Evolutionary conservation across 2,797 vertebrate species (phyloP).

Genomic region (Xiphophorus birchmanni): DNA sequence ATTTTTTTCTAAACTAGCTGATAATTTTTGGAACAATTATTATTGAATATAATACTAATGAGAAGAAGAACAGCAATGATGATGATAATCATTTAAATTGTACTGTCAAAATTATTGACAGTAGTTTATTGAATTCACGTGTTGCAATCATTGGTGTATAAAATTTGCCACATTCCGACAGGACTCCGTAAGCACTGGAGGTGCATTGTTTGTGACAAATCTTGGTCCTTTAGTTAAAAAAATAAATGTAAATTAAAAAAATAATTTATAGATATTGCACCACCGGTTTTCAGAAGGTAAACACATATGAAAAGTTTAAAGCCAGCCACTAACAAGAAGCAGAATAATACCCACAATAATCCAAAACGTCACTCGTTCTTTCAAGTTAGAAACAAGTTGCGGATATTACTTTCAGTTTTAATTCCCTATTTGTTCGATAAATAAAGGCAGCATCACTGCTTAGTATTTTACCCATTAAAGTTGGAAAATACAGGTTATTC

Average conservation of each 20-base stretch:
- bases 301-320: background rate
- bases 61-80: background rate
- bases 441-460: background rate
- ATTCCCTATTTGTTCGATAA: background rate
- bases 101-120: background rate
- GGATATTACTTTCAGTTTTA: background rate
- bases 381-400: background rate
- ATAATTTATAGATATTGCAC: background rate
- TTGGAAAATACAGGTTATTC: slow-evolving; percentile 34
- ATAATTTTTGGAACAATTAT: background rate
- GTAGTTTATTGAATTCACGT: background rate
- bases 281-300: background rate
- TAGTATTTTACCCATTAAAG: background rate
- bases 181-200: no score
- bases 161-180: background rate
- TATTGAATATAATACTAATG: background rate
- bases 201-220: background rate
- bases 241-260: background rate
- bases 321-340: background rate
- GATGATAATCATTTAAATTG: background rate
- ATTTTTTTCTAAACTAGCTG: background rate
- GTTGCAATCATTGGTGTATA: background rate
- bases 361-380: background rate
- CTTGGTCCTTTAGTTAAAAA: background rate
- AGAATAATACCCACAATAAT: background rate